phyloP scores from a whole-genome alignment of 2,113 vertebrate species.

The Oreocharis arfaki region DNA sequence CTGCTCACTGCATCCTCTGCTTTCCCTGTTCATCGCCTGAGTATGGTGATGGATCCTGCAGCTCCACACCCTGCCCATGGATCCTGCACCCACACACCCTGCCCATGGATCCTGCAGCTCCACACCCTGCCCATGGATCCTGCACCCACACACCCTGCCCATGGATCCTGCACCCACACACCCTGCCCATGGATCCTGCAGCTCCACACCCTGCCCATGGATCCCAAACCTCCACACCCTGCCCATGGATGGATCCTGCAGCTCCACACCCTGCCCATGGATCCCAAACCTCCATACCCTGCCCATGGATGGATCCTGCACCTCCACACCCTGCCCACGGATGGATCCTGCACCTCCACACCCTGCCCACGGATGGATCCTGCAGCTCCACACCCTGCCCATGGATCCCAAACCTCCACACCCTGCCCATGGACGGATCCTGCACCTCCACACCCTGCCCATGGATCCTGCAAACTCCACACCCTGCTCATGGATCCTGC shows the following conservation, averaged over 20 bases:
- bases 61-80: rapidly evolving
- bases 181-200: rapidly evolving
- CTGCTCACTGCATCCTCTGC: neutral
- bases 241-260: rapidly evolving
- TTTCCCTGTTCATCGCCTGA: neutral
- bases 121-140: rapidly evolving
- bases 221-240: rapidly evolving
- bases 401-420: neutral
- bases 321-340: rapidly evolving
- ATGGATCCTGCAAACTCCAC: neutral
- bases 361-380: no score
- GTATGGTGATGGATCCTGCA: neutral
- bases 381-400: no score
- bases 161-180: neutral
- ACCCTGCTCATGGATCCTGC: rapidly evolving
- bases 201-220: rapidly evolving
- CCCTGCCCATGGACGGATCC: no score
- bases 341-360: neutral
- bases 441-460: no score
- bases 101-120: neutral
- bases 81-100: neutral
- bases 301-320: no score
- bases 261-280: no score
- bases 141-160: rapidly evolving
- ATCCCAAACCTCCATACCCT: neutral